A percentile compares a stretch with the other conserved stretches of the same genome.
These are phyloP conservation scores for Alligator mississippiensis DNA, from an alignment of 2,113 vertebrate species.

Conservation along the genomic window DNA sequence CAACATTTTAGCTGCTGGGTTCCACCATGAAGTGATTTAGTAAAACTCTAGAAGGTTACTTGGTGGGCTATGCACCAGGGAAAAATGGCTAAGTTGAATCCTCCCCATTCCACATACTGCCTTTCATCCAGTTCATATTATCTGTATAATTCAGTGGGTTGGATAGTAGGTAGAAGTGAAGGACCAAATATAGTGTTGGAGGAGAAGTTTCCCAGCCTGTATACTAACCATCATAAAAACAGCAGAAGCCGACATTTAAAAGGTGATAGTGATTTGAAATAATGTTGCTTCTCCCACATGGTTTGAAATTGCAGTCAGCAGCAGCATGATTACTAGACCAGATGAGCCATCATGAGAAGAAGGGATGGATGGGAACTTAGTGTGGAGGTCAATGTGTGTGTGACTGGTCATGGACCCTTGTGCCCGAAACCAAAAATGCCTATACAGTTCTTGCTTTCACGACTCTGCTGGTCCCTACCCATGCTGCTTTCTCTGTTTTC, in stretches of 20 bases:
- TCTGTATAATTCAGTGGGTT: not conserved
- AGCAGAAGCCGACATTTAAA: not conserved
- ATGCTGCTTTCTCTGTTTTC: not conserved
- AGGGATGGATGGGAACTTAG: not conserved
- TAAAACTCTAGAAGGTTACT: not conserved
- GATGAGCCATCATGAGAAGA: not conserved
- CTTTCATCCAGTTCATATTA: not conserved
- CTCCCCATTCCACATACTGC: not conserved
- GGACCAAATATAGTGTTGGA: not conserved
- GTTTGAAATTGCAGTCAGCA: not conserved
- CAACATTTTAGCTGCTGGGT: not conserved
- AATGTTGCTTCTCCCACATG: not conserved
- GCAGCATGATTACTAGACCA: not conserved
- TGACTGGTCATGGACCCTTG: not conserved
- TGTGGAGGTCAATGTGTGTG: not conserved
- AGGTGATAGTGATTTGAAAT: not conserved
- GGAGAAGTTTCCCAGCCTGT: not conserved
- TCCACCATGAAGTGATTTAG: not conserved
- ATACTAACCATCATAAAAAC: not conserved
- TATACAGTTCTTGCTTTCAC: not conserved
- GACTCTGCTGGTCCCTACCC: not conserved
- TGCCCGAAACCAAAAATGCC: too few species aligned
- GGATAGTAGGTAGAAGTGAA: not conserved
- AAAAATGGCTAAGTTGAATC: not conserved
- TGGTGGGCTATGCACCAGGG: not conserved